Conservation (phyloP, 2,888 invertebrate species). For the Schizaphis graminum region DNA sequence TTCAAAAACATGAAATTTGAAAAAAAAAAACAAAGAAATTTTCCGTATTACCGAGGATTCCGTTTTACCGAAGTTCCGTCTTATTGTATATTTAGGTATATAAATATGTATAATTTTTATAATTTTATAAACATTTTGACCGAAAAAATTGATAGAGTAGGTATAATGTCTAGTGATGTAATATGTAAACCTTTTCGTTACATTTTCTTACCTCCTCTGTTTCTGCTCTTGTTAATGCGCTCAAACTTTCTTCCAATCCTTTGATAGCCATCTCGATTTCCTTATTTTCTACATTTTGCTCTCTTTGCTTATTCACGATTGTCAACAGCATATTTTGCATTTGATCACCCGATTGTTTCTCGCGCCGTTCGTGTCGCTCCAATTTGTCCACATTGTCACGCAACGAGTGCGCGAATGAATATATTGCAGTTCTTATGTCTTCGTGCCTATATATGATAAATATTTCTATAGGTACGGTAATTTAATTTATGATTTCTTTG, state of each 20-base stretch:
- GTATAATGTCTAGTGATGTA: background rate
- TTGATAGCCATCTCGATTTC: background rate
- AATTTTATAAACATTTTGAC: background rate
- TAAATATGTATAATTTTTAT: background rate
- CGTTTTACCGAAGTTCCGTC: too few species aligned
- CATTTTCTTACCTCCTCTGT: background rate
- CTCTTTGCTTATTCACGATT: slow-evolving; percentile 81
- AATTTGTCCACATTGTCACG: slow-evolving; percentile 85
- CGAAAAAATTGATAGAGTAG: background rate
- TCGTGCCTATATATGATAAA: slow-evolving; percentile 74
- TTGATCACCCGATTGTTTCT: slow-evolving; percentile 83
- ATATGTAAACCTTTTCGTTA: background rate
- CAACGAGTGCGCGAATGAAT: slow-evolving; percentile 85
- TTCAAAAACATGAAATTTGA: too few species aligned
- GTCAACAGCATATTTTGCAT: slow-evolving; percentile 80
- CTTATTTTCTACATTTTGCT: slow-evolving; percentile 73
- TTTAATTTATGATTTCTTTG: background rate
- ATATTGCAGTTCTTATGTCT: slow-evolving; percentile 83
- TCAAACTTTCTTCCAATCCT: slow-evolving; percentile 1
- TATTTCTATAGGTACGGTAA: background rate
- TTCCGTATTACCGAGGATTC: too few species aligned
- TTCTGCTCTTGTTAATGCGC: background rate
- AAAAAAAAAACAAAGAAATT: too few species aligned
- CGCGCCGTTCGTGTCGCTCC: slow-evolving; percentile 86
- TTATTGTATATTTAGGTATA: too few species aligned